A percentile compares a stretch with the other conserved stretches of the same genome.
Conservation (phyloP, 2,797 vertebrate genomes). For the Morelia viridis region DNA sequence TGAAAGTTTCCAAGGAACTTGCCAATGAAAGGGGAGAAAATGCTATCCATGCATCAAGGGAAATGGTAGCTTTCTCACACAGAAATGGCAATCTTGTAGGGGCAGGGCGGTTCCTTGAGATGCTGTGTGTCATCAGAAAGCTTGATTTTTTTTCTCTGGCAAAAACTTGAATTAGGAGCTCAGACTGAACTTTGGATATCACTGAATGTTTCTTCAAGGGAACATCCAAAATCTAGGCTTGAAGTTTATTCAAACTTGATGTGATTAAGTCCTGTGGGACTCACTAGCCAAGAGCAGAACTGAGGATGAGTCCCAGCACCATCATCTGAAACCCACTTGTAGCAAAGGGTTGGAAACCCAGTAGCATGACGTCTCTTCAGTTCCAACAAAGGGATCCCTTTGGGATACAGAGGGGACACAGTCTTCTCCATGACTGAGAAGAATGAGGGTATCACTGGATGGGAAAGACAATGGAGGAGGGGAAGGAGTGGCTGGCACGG, state of each 20-base stretch:
- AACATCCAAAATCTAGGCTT: background rate
- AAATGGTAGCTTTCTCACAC: conserved; percentile 68
- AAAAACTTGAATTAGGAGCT: conserved; percentile 14
- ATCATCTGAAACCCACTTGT: too few species aligned
- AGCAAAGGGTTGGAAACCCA: too few species aligned
- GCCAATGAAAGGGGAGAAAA: conserved; percentile 58
- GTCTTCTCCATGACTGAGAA: too few species aligned
- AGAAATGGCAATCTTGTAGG: conserved; percentile 54
- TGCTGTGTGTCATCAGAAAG: conserved; percentile 60
- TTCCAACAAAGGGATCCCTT: too few species aligned
- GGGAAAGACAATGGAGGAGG: too few species aligned
- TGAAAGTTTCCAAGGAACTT: conserved; percentile 66
- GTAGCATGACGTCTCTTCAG: too few species aligned
- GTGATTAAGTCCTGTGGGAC: too few species aligned
- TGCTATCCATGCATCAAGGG: conserved; percentile 66
- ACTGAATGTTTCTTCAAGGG: conserved; percentile 50
- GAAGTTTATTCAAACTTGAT: background rate
- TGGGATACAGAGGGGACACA: too few species aligned
- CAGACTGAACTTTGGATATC: conserved; percentile 29
- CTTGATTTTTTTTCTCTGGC: conserved; percentile 50
- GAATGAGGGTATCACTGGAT: too few species aligned
- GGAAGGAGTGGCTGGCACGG: too few species aligned
- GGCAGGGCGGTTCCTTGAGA: conserved; percentile 50
- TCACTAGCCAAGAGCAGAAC: too few species aligned
- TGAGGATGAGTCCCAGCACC: too few species aligned